phyloP scores from a whole-genome alignment of 2,797 vertebrate species.

The Acrossocheilus fasciatus region DNA sequence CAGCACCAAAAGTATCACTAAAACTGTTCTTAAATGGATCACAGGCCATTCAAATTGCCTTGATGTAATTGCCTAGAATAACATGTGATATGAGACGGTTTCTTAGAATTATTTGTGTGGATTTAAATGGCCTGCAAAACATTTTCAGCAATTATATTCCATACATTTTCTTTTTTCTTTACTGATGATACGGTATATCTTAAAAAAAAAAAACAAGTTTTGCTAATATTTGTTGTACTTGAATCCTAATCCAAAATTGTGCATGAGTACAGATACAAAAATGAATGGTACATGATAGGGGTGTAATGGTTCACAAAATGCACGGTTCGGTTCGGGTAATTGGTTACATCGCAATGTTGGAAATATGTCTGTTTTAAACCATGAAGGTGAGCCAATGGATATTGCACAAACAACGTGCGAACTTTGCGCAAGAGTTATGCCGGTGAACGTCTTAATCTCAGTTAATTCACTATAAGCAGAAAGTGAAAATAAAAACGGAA shows the following conservation, averaged over 20 bases:
- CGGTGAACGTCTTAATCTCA: too few species aligned
- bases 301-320: too few species aligned
- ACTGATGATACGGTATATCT: neutral
- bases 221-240: neutral
- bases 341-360: too few species aligned
- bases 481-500: too few species aligned
- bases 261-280: neutral
- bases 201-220: neutral
- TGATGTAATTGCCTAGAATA: neutral
- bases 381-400: too few species aligned
- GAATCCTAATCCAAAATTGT: too few species aligned
- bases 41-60: neutral
- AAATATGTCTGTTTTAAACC: too few species aligned
- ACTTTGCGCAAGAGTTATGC: too few species aligned
- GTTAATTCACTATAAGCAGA: too few species aligned
- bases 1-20: neutral
- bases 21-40: neutral
- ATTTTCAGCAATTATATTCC: neutral
- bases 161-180: neutral
- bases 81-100: neutral
- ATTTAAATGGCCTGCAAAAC: neutral
- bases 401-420: too few species aligned
- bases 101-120: neutral
- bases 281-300: neutral
- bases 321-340: too few species aligned